phyloP scores from a whole-genome alignment of 2,888 invertebrate genomes.

The Hydraecia micacea region DNA sequence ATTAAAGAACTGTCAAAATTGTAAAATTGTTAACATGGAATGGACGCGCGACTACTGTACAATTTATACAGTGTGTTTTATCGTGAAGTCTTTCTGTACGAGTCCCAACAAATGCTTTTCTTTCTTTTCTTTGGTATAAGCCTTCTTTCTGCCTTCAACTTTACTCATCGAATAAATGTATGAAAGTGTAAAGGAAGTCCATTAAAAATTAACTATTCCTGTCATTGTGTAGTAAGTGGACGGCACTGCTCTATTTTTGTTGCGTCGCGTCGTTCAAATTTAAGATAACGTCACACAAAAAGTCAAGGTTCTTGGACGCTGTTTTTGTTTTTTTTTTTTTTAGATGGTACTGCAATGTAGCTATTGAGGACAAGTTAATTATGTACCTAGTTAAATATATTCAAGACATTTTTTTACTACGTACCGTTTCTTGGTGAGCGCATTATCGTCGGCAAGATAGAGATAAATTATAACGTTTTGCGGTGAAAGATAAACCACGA shows the following conservation, averaged over 20 bases:
- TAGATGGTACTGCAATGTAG: not conserved
- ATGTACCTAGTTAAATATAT: conserved; percentile 1
- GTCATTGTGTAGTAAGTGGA: conserved; percentile 7
- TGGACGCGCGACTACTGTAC: not conserved
- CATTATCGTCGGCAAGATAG: not conserved
- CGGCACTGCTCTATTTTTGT: conserved; percentile 36
- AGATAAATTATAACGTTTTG: not conserved
- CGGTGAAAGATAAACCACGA: too few relatives aligned
- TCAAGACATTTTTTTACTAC: not conserved
- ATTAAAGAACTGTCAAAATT: not conserved
- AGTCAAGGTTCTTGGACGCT: conserved; percentile 37
- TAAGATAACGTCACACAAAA: conserved; percentile 11
- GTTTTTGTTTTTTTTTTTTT: not conserved
- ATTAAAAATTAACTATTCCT: conserved; percentile 28
- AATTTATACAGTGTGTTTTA: not conserved
- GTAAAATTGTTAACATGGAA: not conserved
- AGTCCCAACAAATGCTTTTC: not conserved
- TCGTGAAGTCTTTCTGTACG: not conserved
- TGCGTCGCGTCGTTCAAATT: conserved; percentile 12
- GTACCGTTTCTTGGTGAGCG: not conserved
- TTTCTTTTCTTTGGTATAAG: not conserved
- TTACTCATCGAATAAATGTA: not conserved
- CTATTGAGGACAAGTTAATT: not conserved
- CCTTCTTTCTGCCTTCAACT: not conserved
- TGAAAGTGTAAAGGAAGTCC: conserved; percentile 7